A percentile compares a stretch with the other conserved stretches of the same genome.
Conservation (phyloP, 2,797 vertebrate genomes). For the Megaceryle alcyon region DNA sequence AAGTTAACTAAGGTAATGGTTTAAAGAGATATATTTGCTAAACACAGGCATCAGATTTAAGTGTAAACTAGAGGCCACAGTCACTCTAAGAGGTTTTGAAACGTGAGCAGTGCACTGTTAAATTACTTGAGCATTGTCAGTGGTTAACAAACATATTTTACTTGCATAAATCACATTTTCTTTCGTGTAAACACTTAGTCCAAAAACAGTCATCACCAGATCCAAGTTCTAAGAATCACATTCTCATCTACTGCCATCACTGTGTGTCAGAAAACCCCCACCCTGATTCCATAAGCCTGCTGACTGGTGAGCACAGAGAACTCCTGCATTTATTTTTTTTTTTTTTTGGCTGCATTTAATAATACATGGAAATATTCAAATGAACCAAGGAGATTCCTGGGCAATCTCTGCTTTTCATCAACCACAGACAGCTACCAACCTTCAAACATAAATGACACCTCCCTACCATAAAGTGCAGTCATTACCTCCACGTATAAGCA, state of each 20-base stretch:
- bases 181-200: neutral
- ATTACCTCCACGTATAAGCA: neutral
- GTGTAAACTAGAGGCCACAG: neutral
- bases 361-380: neutral
- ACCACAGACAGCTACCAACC: neutral
- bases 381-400: neutral
- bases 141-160: neutral
- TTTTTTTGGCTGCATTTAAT: neutral
- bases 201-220: neutral
- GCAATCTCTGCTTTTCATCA: slow-evolving; percentile 55
- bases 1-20: neutral
- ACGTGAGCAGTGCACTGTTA: neutral
- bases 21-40: neutral
- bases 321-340: neutral
- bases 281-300: neutral
- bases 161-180: neutral
- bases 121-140: too few relatives aligned
- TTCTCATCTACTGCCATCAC: neutral
- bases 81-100: neutral
- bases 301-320: neutral
- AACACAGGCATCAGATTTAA: neutral
- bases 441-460: neutral
- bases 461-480: neutral
- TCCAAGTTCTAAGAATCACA: neutral
- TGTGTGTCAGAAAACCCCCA: neutral